These are phyloP conservation scores for Rafetus swinhoei DNA, from an alignment of 2,113 vertebrate species.

Conservation along the genomic window DNA sequence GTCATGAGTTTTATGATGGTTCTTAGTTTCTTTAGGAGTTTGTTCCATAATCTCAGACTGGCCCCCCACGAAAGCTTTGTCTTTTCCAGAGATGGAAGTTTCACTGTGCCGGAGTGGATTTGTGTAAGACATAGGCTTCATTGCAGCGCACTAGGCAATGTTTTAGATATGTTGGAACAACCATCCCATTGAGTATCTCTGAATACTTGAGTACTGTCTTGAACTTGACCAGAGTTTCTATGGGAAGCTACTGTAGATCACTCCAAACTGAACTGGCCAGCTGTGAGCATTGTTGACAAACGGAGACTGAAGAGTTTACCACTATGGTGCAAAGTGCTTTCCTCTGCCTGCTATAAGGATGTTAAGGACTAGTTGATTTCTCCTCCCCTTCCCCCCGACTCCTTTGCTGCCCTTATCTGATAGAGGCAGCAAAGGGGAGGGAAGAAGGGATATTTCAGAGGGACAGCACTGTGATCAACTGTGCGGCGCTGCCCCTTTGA, in stretches of 20 bases:
- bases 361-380: too few species aligned
- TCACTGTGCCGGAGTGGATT: neutral
- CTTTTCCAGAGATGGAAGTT: rapidly evolving
- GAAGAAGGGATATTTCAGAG: too few species aligned
- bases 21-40: neutral
- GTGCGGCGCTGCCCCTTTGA: too few species aligned
- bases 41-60: neutral
- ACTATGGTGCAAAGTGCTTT: neutral
- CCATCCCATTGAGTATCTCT: neutral
- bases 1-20: neutral
- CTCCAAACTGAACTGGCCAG: neutral
- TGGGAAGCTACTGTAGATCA: neutral
- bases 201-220: neutral
- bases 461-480: too few species aligned
- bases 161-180: neutral
- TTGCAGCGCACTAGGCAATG: neutral
- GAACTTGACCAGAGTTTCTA: neutral
- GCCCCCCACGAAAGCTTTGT: neutral
- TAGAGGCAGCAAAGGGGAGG: too few species aligned
- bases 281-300: neutral
- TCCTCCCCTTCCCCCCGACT: too few species aligned
- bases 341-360: neutral
- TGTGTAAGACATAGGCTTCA: rapidly evolving
- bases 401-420: too few species aligned
- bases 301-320: neutral